These are phyloP conservation scores for Volucella inanis DNA, from an alignment of 2,888 invertebrate species.

Conservation along the genomic window DNA sequence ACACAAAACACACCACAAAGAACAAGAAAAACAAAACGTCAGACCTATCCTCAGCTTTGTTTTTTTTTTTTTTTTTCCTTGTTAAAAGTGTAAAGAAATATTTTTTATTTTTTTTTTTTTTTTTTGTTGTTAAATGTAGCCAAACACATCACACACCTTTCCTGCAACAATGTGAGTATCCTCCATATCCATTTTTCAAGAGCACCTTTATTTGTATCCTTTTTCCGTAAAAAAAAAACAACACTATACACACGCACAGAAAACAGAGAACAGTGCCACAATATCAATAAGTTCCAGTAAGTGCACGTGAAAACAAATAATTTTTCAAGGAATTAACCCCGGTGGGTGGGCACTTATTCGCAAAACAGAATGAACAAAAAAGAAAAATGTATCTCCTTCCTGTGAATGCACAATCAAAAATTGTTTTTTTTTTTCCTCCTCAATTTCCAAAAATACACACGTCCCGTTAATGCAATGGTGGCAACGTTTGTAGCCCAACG, in stretches of 20 bases:
- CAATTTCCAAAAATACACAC: slow-evolving; percentile 45
- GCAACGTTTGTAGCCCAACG: slow-evolving; percentile 59
- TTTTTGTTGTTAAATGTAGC: not conserved
- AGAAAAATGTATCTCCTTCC: slow-evolving; percentile 61
- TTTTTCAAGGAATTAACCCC: slow-evolving; percentile 23
- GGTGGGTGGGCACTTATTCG: slow-evolving; percentile 14
- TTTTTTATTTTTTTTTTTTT: not conserved
- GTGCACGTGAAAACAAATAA: slow-evolving; percentile 39
- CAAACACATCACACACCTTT: slow-evolving; percentile 51
- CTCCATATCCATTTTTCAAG: slow-evolving; percentile 51
- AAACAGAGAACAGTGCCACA: too few species aligned
- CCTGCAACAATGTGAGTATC: slow-evolving; percentile 44
- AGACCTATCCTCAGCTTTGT: slow-evolving; percentile 31
- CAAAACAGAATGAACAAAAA: slow-evolving; percentile 9
- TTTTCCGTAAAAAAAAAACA: slow-evolving; percentile 1
- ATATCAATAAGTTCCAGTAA: slow-evolving; percentile 15
- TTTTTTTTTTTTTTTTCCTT: slow-evolving; percentile 12
- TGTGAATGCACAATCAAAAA: slow-evolving; percentile 43
- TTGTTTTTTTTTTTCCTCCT: not conserved
- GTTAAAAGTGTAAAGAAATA: slow-evolving; percentile 10
- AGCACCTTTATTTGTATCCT: slow-evolving; percentile 25
- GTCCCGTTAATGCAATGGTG: slow-evolving; percentile 43
- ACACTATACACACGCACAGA: too few species aligned
- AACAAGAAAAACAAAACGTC: slow-evolving; percentile 55
- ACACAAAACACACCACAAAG: slow-evolving; percentile 31